Base-by-base conservation (phyloP, 1,140 invertebrate species). In the Microplitis mediator region DNA sequence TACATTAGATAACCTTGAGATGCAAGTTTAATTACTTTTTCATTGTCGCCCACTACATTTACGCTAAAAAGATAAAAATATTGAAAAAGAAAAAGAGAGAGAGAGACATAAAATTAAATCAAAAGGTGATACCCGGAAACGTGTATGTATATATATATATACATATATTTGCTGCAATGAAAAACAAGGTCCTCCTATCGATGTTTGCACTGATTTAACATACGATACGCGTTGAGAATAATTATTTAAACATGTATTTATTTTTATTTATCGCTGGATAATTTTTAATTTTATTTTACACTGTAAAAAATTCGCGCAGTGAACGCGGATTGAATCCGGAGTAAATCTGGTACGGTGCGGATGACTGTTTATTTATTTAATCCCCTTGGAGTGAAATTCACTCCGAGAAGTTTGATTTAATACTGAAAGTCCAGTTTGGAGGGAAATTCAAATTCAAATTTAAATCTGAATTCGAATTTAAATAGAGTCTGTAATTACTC, bases 111-210 rank as follows among this genome's bases (percentile, higher is more conserved):
- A 31, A 56, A 23, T 56, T 16, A 56, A 56, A 56, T 56, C 3
- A 31, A 64, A 58, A 58, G 56, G 56, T 23, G 56, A 83, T 81
- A 85, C 80, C 78, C 85, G 85, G 85, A 86, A 86, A 84, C 23
- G 23, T 23, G 2, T 23, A 23, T 23, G 2, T 23, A 23, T 23
- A 23, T 23, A 23, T 23, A 23, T 23, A 23, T 23, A 23, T 23
- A 23, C 2, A 23, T 23, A 82, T 52, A 69, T 74, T 63, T 66
- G 31, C 51, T 62, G 54, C 36, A 64, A 58, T 72, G 76, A 72
- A 80, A 56, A 23, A 58, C 84, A 85, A 86, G 84, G 85, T 45
- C 39, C 80, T 77, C 79, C 77, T 71, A 76, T 85, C 84, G 85
- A 86, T 86, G 84, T 78, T 84, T 84, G 76, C n/a, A 58, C 23